Evolutionary conservation across 2,888 invertebrate genomes (phyloP).

Genomic region (Hipparchia semele): DNA sequence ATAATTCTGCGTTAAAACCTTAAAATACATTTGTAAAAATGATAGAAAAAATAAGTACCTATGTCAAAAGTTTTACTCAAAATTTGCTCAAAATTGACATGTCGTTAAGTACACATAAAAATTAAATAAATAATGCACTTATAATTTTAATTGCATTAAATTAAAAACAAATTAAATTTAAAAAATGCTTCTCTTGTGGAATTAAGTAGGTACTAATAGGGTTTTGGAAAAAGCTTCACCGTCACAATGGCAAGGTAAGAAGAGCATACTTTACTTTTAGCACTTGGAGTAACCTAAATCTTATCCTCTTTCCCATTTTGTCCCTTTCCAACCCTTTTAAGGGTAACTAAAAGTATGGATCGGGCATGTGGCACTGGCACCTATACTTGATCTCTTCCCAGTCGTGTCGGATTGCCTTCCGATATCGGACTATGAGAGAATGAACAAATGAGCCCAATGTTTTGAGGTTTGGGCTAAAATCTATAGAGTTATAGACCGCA

Average conservation of each 20-base stretch:
- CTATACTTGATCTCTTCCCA: no score
- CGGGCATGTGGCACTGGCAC: no score
- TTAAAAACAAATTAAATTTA: conserved; percentile 14
- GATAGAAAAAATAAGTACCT: no score
- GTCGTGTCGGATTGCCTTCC: no score
- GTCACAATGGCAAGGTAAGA: conserved; percentile 37
- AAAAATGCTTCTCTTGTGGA: conserved; percentile 35
- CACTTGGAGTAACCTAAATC: no score
- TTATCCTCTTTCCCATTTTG: no score
- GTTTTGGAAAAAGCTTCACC: conserved; percentile 12
- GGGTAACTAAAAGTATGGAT: no score
- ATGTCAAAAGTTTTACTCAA: background rate
- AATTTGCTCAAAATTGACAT: background rate
- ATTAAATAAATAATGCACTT: conserved; percentile 32
- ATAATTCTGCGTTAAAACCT: background rate
- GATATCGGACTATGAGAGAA: no score
- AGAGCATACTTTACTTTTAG: background rate
- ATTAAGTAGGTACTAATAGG: conserved; percentile 14
- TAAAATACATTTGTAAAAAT: background rate
- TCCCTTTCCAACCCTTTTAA: no score
- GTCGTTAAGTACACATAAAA: background rate
- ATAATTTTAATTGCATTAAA: conserved; percentile 21
- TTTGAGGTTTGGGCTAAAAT: no score
- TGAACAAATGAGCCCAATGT: no score
- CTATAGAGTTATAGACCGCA: no score